Evolutionary conservation across 2,113 vertebrate genomes (phyloP), one percentile per base, ranked within the genome.

Genomic region (Egretta garzetta): DNA sequence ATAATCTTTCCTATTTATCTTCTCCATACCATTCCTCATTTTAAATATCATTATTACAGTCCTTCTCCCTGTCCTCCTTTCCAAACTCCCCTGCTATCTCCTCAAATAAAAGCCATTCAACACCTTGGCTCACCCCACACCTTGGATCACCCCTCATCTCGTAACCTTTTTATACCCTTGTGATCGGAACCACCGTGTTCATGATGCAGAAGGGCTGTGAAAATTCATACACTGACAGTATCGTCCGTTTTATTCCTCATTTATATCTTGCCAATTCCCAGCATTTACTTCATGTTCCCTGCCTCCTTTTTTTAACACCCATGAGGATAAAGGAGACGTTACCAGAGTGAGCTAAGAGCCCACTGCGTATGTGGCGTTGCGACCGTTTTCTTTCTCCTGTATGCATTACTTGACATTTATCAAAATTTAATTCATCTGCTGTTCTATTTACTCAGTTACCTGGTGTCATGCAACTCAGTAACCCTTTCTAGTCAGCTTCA

Each of bases 361-460:
- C 12, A 10, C 18, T 4, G 22, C 2, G 3, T 19, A 33, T 4
- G 24, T 43, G 66, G 23, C 3, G 1, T 7, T 55, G 62, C 1
- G 1, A 32, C 41, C 2, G 9, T 35, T 71, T 70, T 49, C 63
- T 5, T 50, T 30, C 50, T 77, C 10, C 27, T 52, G 20, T 11
- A 33, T 0, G 12, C 23, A 10, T 43, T 58, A 39, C 35, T 32
- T 50, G 80, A 64, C 50, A 50, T 63, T 56, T 71, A 56, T 24
- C 17, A 35, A 56, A 84, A 84, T 3, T 6, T 30, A 56, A 77
- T 43, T 84, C 73, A 50, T 37, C n/a, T 62, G 55, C 80, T 50
- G 41, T 37, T 67, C 45, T 33, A 23, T 67, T 35, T 63, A 50
- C 43, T 72, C 41, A 3, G 14, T 43, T 58, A 79, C 43, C 43